Evolutionary conservation across 2,113 vertebrate species (phyloP).

Genomic region (Oreotrochilus melanogaster): DNA sequence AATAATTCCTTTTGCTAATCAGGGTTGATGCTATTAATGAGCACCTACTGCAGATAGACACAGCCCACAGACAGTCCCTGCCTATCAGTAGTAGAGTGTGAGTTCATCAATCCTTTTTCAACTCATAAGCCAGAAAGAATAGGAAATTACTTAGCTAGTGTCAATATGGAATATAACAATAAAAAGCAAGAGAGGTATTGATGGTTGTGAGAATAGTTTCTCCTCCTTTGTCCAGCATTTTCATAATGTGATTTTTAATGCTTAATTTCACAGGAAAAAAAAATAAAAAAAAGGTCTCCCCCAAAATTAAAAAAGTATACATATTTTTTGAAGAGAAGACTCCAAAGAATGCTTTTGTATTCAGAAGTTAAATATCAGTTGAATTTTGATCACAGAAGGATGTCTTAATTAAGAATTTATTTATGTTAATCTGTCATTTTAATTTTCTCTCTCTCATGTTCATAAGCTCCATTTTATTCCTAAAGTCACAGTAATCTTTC

Average conservation of each 20-base stretch:
- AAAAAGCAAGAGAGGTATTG: background rate
- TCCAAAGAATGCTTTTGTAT: background rate
- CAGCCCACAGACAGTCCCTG: accelerated
- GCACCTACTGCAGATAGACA: background rate
- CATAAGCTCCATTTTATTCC: background rate
- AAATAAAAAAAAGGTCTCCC: background rate
- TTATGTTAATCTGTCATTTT: background rate
- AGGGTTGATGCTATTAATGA: background rate
- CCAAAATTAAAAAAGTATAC: background rate
- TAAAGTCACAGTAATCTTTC: background rate
- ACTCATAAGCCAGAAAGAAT: background rate
- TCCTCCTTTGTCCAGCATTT: background rate
- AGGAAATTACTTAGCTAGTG: background rate
- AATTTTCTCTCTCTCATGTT: background rate
- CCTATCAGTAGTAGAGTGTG: background rate
- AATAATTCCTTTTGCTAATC: background rate
- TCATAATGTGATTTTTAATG: background rate
- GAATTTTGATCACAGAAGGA: background rate
- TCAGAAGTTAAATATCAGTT: background rate
- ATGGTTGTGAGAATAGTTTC: background rate
- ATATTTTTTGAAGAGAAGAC: background rate
- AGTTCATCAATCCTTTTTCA: background rate
- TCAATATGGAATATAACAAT: background rate
- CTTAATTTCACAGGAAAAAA: background rate
- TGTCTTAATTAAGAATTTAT: background rate